Evolutionary conservation across 2,797 vertebrate genomes (phyloP), one percentile per base, ranked within the genome.

Genomic region (Betta splendens): DNA sequence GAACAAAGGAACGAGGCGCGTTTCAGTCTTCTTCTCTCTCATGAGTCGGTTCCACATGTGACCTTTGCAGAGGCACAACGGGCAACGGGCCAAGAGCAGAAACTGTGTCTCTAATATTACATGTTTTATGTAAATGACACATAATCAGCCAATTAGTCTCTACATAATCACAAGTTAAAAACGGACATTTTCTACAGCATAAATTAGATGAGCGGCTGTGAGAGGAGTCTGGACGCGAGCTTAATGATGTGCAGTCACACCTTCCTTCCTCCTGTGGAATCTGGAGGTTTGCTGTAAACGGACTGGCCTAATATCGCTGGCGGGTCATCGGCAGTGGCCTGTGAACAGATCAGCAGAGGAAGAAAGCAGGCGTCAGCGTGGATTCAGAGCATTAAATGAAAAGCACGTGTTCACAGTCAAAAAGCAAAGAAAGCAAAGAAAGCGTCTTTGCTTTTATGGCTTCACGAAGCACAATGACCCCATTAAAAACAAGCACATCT

Each of bases 211-310:
- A 17, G 26, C 53, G 43, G 29, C 37, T 29, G 50, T 47, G 63
- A 62, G 55, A 45, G 13, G 42, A 48, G 17, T 32, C 29, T 47
- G 63, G 72, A 59, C 64, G 50, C 36, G 15, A 51, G 21, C 4
- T 15, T 28, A 40, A 26, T 58, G 65, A 83, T 60, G 36, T 64
- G 28, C 53, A 46, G 53, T 70, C 62, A 50, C 65, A 79, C 46
- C 61, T 80, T 77, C 25, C 67, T 55, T 79, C 66, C 52, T 52
- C 39, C 40, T 68, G 84, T 71, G 81, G 83, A 85, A 81, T 86
- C 53, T 85, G 49, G 65, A 69, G 66, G 32, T 38, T 20, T 44
- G 52, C 67, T 72, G 82, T 46, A 56, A 75, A 69, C 54, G 46
- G 58, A 56, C 18, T n/a, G 32, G 38, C 49, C 2, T 2, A 51